Base-by-base conservation (phyloP, 1,140 invertebrate species). In the Acromyrmex heyeri region DNA sequence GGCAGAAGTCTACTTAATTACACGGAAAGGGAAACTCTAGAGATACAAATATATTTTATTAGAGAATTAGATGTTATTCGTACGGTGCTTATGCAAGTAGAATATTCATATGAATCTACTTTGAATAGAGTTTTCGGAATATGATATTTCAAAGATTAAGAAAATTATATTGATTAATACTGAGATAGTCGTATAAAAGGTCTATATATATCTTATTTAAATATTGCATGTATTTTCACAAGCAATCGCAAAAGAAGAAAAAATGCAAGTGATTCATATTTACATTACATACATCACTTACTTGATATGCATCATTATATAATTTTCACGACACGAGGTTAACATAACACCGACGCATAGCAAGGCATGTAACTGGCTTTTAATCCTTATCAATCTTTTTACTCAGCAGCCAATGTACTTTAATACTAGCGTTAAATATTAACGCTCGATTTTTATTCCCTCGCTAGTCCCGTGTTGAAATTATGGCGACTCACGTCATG, bases 401-500 rank as follows among this genome's bases (percentile, higher is more conserved):
- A 59, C 50, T 69, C 27, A 27, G 6, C 24, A 27, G 34, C 38
- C 70, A 64, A 85, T 91, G 85, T 77, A 88, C 86, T 75, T 88
- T 83, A 83, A 90, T 88, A 27, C 6, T 30, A 3, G 34, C 75
- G 67, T 88, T 86, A 88, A 91, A 57, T 79, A 88, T 75, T 88
- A 34, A 57, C n/a, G 34, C 12, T 21, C 76, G n/a, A 85, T 86
- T 85, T 30, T n/a, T 34, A 24, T 38, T 70, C 48, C 21, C 16
- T 12, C 70, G 10, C 44, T 21, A 34, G 10, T 0, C 8, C 34
- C 21, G 3, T 55, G 61, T 78, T 76, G 34, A 75, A 91, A 88
- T 88, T 88, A 87, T 38, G 27, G 34, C 48, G 76, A 48, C 77
- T 87, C 77, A 53, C 76, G 86, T 90, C 72, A 76, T 64, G 88